These are phyloP conservation scores for Bergia sp. DNA, from an alignment of 92 coral and sea anemone species.

Conservation along the genomic window DNA sequence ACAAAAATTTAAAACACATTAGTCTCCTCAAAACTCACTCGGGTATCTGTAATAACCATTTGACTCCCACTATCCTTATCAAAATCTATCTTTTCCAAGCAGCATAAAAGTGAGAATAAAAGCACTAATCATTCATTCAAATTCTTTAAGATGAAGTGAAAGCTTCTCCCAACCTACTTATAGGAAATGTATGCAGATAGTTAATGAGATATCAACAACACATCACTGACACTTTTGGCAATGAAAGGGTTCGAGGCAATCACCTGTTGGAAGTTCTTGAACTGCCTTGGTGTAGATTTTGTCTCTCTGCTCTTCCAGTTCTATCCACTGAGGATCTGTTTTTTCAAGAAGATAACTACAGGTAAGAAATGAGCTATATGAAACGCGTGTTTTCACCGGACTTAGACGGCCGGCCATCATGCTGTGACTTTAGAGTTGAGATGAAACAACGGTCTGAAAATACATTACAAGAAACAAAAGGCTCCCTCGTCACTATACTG, in stretches of 20 bases:
- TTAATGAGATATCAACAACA: not conserved
- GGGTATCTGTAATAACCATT: no score
- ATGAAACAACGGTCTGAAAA: not conserved
- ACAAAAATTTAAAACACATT: no score
- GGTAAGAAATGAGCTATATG: not conserved
- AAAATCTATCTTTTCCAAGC: no score
- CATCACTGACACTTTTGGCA: not conserved
- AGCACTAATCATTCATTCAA: no score
- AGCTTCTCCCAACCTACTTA: no score
- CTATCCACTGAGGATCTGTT: conserved; percentile 64
- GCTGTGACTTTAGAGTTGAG: not conserved
- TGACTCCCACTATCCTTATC: no score
- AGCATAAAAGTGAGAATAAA: no score
- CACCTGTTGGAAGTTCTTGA: conserved; percentile 82
- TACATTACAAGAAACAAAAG: no score
- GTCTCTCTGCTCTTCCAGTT: conserved; percentile 75
- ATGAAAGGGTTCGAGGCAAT: not conserved
- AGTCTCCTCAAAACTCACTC: no score
- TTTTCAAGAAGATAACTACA: not conserved
- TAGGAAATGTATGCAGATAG: no score
- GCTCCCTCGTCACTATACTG: no score
- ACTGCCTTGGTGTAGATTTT: conserved; percentile 80
- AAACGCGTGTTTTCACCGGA: not conserved
- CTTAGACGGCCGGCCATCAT: not conserved
- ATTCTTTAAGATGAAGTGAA: no score